Evolutionary conservation across 2,888 invertebrate genomes (phyloP).

Genomic region (Argyresthia goedartella): DNA sequence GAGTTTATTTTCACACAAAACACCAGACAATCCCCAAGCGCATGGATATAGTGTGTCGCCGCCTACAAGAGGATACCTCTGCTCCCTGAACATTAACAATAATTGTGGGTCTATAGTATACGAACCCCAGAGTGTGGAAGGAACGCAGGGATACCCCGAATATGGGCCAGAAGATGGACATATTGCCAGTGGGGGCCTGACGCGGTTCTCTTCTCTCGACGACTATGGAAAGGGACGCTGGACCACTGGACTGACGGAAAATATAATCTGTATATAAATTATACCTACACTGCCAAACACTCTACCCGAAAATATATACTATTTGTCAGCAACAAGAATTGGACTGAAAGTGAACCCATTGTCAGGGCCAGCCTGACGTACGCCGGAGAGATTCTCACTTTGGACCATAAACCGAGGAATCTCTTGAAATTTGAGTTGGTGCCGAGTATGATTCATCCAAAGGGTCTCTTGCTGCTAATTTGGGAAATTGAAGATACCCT

Average conservation of each 20-base stretch:
- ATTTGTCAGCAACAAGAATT: neutral
- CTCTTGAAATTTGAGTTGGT: neutral
- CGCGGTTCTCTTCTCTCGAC: neutral
- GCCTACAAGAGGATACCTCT: neutral
- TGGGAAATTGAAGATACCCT: neutral
- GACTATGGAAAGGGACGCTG: neutral
- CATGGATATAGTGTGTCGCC: neutral
- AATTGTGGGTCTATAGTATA: neutral
- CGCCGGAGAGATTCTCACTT: neutral
- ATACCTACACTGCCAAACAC: neutral
- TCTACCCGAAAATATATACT: neutral
- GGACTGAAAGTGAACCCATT: neutral
- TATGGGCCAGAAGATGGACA: neutral
- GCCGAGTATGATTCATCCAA: neutral
- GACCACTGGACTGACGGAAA: neutral
- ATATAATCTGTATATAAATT: neutral
- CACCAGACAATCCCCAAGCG: too few species aligned
- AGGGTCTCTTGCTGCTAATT: neutral
- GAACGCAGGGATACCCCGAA: neutral
- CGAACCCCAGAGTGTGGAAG: neutral
- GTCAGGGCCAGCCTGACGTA: neutral
- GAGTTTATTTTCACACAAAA: too few species aligned
- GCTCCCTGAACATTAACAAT: neutral
- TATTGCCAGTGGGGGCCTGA: neutral
- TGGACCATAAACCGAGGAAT: neutral